Evolutionary conservation across 2,888 invertebrate species (phyloP).

Genomic region (Callyntrura sp.): DNA sequence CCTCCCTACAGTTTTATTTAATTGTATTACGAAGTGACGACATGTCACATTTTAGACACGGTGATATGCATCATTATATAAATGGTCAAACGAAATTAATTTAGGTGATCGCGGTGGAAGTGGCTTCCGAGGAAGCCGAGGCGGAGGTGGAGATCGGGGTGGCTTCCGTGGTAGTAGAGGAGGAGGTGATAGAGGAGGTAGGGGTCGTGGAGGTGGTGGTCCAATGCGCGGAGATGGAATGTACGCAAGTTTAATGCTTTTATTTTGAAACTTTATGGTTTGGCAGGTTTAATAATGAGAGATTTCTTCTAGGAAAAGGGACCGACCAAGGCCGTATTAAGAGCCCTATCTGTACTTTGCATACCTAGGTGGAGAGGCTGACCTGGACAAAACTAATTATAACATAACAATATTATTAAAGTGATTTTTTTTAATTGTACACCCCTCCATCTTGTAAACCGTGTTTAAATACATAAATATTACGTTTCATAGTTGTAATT

Average conservation of each 20-base stretch:
- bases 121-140: constrained; percentile 67
- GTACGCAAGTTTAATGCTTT: constrained; percentile 54
- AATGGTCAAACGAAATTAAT: background rate
- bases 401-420: background rate
- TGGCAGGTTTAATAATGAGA: too few species aligned
- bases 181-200: constrained; percentile 85
- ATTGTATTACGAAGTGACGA: too few species aligned
- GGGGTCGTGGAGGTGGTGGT: constrained; percentile 86
- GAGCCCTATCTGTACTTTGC: background rate
- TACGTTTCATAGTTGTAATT: background rate
- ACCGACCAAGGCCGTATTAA: constrained; percentile 82
- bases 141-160: constrained; percentile 64
- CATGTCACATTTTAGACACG: too few species aligned
- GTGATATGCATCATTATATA: constrained; percentile 52
- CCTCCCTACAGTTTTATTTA: too few species aligned
- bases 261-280: background rate
- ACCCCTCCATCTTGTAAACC: constrained; percentile 23
- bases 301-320: constrained; percentile 72
- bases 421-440: background rate
- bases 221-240: constrained; percentile 86
- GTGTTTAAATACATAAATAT: constrained; percentile 1
- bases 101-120: constrained; percentile 72
- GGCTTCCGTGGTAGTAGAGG: constrained; percentile 77
- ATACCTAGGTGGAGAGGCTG: constrained; percentile 33
- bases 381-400: constrained; percentile 27